Evolutionary conservation across 2,797 vertebrate species (phyloP).

Genomic region (Scleropages formosus): DNA sequence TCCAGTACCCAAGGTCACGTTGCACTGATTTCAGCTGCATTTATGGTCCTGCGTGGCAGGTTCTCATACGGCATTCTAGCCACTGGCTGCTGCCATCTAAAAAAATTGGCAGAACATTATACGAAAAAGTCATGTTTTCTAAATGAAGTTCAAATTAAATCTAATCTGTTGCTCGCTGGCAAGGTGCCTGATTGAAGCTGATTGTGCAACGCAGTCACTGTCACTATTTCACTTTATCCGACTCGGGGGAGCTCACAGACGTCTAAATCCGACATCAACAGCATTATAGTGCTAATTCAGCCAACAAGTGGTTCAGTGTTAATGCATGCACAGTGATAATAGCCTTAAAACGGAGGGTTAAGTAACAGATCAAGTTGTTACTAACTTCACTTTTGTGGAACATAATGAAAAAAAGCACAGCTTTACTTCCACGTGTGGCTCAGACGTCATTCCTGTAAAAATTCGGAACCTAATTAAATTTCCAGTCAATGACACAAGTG

Average conservation of each 20-base stretch:
- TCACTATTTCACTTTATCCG: background rate
- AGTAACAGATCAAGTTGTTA: too few species aligned
- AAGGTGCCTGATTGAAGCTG: background rate
- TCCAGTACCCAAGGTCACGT: slow-evolving; percentile 18
- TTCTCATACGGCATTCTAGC: slow-evolving; percentile 23
- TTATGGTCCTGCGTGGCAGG: slow-evolving; percentile 12
- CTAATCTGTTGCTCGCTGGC: background rate
- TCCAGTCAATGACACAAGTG: slow-evolving; percentile 5
- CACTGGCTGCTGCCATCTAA: slow-evolving; percentile 16
- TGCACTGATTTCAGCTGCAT: slow-evolving; percentile 11
- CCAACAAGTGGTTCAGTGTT: background rate
- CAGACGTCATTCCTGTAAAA: slow-evolving; percentile 5
- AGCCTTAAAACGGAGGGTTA: too few species aligned
- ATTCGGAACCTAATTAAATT: background rate
- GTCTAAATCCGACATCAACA: background rate
- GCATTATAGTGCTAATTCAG: background rate
- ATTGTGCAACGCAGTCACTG: slow-evolving; percentile 4
- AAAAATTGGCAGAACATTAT: background rate
- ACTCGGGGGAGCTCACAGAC: background rate
- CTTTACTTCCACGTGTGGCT: background rate
- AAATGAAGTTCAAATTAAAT: slow-evolving; percentile 5
- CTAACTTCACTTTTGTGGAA: too few species aligned
- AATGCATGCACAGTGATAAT: too few species aligned
- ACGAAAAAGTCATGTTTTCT: background rate
- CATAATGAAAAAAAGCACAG: background rate